Percentiles rank a stretch among this genome's conserved stretches.
These are phyloP conservation scores for Drosophila pectinifera DNA, from an alignment of 1,140 invertebrate species.

Conservation along the genomic window DNA sequence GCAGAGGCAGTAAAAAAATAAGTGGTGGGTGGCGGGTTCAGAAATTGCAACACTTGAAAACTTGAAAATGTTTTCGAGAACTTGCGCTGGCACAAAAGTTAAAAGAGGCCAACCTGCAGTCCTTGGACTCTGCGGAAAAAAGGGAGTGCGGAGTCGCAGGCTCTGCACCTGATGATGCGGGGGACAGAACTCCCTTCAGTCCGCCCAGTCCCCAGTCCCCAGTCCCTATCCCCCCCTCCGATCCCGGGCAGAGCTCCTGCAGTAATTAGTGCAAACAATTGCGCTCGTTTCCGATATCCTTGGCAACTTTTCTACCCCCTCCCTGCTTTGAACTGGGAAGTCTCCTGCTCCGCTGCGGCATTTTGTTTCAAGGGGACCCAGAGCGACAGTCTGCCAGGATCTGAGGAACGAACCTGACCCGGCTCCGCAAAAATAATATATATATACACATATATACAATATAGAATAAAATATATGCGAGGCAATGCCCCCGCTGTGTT, in stretches of 20 bases:
- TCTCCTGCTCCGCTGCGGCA: conserved; percentile 35
- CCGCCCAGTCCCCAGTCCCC: no score
- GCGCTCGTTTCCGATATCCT: conserved; percentile 66
- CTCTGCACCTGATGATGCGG: conserved; percentile 18
- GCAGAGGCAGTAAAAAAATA: conserved; percentile 12
- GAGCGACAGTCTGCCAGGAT: conserved; percentile 15
- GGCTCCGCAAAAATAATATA: conserved; percentile 4
- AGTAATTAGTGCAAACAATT: conserved; percentile 83
- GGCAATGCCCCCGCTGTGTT: background rate
- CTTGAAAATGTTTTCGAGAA: conserved; percentile 79
- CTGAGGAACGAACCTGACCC: conserved; percentile 3
- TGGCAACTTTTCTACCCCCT: conserved; percentile 40
- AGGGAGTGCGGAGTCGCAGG: conserved; percentile 1
- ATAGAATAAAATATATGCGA: background rate
- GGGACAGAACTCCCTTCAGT: background rate
- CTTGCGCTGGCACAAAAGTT: conserved; percentile 63
- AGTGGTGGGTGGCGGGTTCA: conserved; percentile 1
- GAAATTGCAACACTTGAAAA: conserved; percentile 82
- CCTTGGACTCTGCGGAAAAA: conserved; percentile 14
- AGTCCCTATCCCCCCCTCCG: no score
- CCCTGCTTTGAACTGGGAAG: background rate
- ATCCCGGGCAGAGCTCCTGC: conserved; percentile 20
- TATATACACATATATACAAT: conserved; percentile 1
- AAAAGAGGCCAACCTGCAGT: conserved; percentile 58
- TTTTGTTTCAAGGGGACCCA: conserved; percentile 56